Evolutionary conservation across 1,140 invertebrate genomes (phyloP), one percentile per base, ranked within the genome.

Genomic region (Orchesella cincta): DNA sequence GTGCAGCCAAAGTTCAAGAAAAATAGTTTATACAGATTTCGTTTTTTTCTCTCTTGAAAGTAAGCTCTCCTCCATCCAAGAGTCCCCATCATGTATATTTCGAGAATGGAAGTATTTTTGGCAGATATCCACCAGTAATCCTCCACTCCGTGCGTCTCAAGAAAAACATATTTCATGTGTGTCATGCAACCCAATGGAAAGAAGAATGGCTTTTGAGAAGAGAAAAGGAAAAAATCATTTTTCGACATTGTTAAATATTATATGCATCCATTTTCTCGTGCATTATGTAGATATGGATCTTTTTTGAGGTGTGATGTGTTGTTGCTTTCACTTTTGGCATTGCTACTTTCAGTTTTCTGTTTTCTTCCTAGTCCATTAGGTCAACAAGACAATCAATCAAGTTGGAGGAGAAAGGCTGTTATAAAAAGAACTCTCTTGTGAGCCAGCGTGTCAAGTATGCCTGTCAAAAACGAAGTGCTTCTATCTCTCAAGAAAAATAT

Each of bases 381-480:
- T 75, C 77, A 74, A 72, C n/a, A 54, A 62, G 74, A 78, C 74
- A 75, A 78, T 78, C 77, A 78, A 78, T 78, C 77, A 75, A 73
- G 34, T 36, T 2, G 26, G 28, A 67, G 33, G 12, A 29, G 23
- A 67, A 29, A 12, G 33, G 62, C 62, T 33, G 33, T 67, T 67
- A 67, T n/a, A 2, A 33, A 31, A 8, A 29, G n/a, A n/a, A 12
- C 31, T 33, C 23, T 31, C 5, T 16, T 31, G 62, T n/a, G 52
- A 57, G 62, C 31, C 31, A 39, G 29, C 54, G 57, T 57, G 72
- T 78, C 76, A 78, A 78, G 76, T 51, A 57, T 23, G 62, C 34
- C 62, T 78, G 76, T 78, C 76, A 78, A 78, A 78, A 78, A 73
- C 28, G 76, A 64, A 78, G 73, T 74, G 76, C 76, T 78, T 57